Base-by-base conservation (phyloP, 2,888 invertebrate genomes). In the Rapana venosa region DNA sequence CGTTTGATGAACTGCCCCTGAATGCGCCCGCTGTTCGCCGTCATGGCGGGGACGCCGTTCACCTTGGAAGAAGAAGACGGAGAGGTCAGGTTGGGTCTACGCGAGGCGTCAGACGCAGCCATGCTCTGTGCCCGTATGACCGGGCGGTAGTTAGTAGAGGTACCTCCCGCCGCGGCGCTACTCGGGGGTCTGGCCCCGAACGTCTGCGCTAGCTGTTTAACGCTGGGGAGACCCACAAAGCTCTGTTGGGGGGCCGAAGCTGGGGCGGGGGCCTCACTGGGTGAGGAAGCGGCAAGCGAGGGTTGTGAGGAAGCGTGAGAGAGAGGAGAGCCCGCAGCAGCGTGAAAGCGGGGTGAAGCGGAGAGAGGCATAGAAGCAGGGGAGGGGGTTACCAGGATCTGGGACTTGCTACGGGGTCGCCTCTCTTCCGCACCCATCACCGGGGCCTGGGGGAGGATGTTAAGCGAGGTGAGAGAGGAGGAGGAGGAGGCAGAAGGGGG, bases 151-250 rank as follows among this genome's bases (percentile, higher is more conserved):
- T 79, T 79, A 89, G 88, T 30, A 35, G 84, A 8, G 26, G 66
- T 15, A 2, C 8, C 56, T 47, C 47, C 47, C 8, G 88, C 20
- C 11, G 83, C 20, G 8, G 35, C 32, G 11, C 17, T 36, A 35
- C 58, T 47, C 36, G 35, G n/a, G 47, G 90, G 84, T 79, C 79
- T 90, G 56, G 87, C 90, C 70, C 91, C 91, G 83, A 92, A 92
- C 17, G 90, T 88, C 84, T 91, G 90, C 26, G 92, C 92, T 58
- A 92, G 87, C 88, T 87, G 81, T 87, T 84, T 90, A 0, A 92
- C 92, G 56, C 91, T 92, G 4, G 92, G 92, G 81, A 92, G 90
- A 66, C 88, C 90, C 30, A 85, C 87, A 74, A 87, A 90, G 22
- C 79, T 87, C 22, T 91, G 81, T 56, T 88, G 47, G 26, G 35